A percentile compares a stretch with the other conserved stretches of the same genome.
Conservation (phyloP, 2,113 vertebrate species). For the Coryphaenoides rupestris region DNA sequence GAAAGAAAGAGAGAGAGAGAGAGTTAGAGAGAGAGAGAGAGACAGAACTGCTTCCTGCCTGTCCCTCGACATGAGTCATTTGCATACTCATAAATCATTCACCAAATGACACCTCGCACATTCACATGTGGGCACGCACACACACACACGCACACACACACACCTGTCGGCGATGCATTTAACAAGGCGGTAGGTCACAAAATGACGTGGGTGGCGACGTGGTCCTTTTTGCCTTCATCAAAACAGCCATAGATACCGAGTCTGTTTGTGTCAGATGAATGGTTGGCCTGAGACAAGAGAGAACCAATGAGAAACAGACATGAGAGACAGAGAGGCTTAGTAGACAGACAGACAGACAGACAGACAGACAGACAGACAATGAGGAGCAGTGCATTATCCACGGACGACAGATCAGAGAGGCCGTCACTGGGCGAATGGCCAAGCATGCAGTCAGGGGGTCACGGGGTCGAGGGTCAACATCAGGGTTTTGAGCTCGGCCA, state of each 20-base stretch:
- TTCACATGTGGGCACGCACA: background rate
- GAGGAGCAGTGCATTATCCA: slow-evolving; percentile 12
- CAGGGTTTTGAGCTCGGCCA: slow-evolving; percentile 23
- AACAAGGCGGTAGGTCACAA: background rate
- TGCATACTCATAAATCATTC: slow-evolving; percentile 65
- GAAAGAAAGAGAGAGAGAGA: background rate
- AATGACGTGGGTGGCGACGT: slow-evolving; percentile 33
- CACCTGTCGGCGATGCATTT: slow-evolving; percentile 33
- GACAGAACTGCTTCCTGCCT: slow-evolving; percentile 24
- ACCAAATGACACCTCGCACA: slow-evolving; percentile 10
- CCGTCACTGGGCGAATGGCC: background rate
- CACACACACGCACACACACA: slow-evolving; percentile 24
- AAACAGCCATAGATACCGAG: too few species aligned
- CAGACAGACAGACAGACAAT: background rate
- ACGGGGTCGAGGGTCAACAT: slow-evolving; percentile 34
- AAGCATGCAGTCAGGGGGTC: background rate
- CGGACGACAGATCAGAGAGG: slow-evolving; percentile 7
- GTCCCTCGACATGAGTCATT: slow-evolving; percentile 58
- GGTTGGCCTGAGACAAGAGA: too few species aligned
- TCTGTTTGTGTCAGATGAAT: too few species aligned
- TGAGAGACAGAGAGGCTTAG: too few species aligned
- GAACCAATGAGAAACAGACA: too few species aligned
- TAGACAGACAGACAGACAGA: too few species aligned
- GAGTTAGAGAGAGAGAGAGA: background rate
- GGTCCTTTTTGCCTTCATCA: too few species aligned